A percentile compares a stretch with the other conserved stretches of the same genome.
Evolutionary conservation across 2,888 invertebrate genomes (phyloP).

Genomic region (Oxyscelio sp.): DNA sequence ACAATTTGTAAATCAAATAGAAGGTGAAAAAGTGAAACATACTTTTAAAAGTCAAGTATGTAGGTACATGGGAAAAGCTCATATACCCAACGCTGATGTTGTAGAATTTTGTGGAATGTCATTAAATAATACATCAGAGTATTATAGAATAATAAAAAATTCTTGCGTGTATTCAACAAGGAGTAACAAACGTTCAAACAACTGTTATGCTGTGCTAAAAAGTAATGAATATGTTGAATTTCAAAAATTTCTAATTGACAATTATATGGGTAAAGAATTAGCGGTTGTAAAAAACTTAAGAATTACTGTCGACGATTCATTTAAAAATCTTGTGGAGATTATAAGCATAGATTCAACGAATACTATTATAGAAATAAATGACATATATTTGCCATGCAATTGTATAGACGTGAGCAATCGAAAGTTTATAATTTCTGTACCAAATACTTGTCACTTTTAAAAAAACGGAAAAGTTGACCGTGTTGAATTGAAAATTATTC

Average conservation of each 20-base stretch:
- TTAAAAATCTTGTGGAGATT: too few species aligned
- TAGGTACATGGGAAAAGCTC: neutral
- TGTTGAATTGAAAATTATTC: too few species aligned
- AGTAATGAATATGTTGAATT: neutral
- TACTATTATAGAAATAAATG: too few species aligned
- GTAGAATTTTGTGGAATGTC: neutral
- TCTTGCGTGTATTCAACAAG: neutral
- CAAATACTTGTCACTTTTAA: too few species aligned
- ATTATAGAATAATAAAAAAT: neutral
- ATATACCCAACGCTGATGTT: neutral
- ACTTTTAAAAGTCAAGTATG: neutral
- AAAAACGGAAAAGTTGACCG: too few species aligned
- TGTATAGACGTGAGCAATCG: too few species aligned
- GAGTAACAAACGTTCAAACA: neutral
- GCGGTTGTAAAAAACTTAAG: neutral
- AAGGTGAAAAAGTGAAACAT: neutral
- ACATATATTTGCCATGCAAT: too few species aligned
- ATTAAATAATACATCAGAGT: neutral
- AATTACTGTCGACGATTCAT: neutral
- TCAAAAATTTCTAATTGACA: neutral
- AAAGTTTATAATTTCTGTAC: too few species aligned
- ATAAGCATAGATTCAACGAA: too few species aligned
- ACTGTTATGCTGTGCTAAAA: neutral
- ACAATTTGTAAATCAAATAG: neutral
- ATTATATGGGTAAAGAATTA: neutral